Conservation (phyloP, 2,797 vertebrate species). For the Thunnus albacares region DNA sequence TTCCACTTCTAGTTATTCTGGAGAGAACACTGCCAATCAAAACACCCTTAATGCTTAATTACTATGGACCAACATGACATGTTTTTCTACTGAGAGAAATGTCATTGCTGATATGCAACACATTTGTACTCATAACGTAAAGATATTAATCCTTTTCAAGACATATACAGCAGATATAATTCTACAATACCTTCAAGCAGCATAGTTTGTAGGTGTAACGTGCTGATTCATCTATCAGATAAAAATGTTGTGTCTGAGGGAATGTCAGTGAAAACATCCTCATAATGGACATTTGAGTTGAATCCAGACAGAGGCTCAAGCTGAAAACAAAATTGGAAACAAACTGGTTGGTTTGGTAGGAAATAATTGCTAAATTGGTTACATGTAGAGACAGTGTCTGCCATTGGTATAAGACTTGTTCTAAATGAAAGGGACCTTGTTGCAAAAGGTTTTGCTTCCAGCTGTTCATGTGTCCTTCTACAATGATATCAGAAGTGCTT, state of each 20-base stretch:
- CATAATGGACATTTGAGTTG: slow-evolving; percentile 25
- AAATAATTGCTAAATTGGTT: slow-evolving; percentile 40
- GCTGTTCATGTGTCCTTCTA: slow-evolving; percentile 43
- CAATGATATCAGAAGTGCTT: slow-evolving; percentile 46
- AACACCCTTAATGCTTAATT: slow-evolving; percentile 40
- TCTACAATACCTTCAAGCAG: slow-evolving; percentile 4
- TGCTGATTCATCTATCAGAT: slow-evolving; percentile 8
- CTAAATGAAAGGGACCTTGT: slow-evolving; percentile 44
- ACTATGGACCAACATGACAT: slow-evolving; percentile 6
- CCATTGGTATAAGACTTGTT: slow-evolving; percentile 32
- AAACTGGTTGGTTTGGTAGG: slow-evolving; percentile 23
- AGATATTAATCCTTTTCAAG: slow-evolving; percentile 13
- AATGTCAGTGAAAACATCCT: slow-evolving; percentile 33
- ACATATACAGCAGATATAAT: not conserved
- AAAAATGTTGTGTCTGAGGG: slow-evolving; percentile 18
- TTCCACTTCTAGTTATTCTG: slow-evolving; percentile 36
- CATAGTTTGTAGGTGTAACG: slow-evolving; percentile 9
- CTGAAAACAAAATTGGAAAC: slow-evolving; percentile 38
- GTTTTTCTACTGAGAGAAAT: slow-evolving; percentile 21
- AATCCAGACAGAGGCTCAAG: slow-evolving; percentile 26
- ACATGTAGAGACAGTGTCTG: slow-evolving; percentile 14
- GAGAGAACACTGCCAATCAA: slow-evolving; percentile 59
- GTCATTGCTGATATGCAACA: slow-evolving; percentile 17
- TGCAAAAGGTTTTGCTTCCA: slow-evolving; percentile 35
- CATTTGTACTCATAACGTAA: slow-evolving; percentile 12